These are phyloP conservation scores for Harpegnathos saltator DNA, from an alignment of 1,140 invertebrate genomes.

Conservation along the genomic window DNA sequence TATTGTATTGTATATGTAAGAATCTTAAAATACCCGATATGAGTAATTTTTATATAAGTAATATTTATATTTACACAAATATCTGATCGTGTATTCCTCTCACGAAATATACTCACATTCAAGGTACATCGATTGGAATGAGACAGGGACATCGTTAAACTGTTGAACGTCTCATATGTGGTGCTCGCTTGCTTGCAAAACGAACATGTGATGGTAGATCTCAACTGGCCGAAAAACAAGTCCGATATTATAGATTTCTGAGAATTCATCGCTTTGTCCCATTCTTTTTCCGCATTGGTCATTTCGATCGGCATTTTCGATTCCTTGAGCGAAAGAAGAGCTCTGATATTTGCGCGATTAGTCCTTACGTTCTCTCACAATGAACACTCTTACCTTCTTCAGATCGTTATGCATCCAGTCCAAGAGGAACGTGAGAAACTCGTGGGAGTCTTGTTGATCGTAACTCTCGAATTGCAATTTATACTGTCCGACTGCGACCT, in stretches of 20 bases:
- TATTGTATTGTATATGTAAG: constrained; percentile 3
- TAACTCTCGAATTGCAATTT: constrained; percentile 92
- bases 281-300: constrained; percentile 88
- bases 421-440: constrained; percentile 96
- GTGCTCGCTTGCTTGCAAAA: constrained; percentile 92
- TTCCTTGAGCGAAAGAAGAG: constrained; percentile 63
- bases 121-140: constrained; percentile 89
- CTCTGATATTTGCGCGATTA: constrained; percentile 39
- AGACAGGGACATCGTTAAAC: constrained; percentile 94
- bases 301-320: constrained; percentile 66
- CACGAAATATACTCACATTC: constrained; percentile 86
- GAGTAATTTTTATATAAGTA: not conserved
- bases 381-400: constrained; percentile 86
- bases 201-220: constrained; percentile 93
- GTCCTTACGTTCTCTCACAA: not conserved
- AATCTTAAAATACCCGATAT: not conserved
- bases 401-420: constrained; percentile 97
- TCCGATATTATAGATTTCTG: constrained; percentile 93
- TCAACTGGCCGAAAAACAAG: constrained; percentile 95
- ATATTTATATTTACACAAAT: no score
- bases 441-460: constrained; percentile 98
- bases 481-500: constrained; percentile 91
- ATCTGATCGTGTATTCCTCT: no score
- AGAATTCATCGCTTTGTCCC: constrained; percentile 90
- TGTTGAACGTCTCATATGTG: constrained; percentile 96